Conservation (phyloP, 2,888 invertebrate species). For the Cerastis leucographa region DNA sequence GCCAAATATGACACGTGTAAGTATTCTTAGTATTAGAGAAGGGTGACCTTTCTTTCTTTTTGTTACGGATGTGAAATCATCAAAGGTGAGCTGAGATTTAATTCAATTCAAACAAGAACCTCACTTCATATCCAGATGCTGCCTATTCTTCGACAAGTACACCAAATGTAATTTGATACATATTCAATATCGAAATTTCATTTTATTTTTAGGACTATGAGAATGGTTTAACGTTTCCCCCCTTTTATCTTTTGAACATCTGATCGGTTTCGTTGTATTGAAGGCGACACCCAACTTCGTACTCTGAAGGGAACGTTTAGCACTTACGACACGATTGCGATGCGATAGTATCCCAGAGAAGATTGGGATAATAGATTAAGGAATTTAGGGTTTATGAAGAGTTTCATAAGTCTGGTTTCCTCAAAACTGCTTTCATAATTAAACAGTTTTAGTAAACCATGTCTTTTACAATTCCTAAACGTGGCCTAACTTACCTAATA, state of each 20-base stretch:
- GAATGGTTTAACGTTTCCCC: slow-evolving; percentile 66
- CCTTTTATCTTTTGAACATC: slow-evolving; percentile 73
- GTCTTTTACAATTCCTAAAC: neutral
- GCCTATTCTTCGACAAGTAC: neutral
- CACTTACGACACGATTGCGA: slow-evolving; percentile 37
- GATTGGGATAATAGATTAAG: neutral
- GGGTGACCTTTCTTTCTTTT: no score
- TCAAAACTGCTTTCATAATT: neutral
- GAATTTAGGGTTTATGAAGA: neutral
- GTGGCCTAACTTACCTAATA: neutral
- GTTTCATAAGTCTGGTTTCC: neutral
- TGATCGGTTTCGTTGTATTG: slow-evolving; percentile 75
- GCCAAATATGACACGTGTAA: neutral
- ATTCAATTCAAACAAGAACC: slow-evolving; percentile 15
- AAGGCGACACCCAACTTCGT: slow-evolving; percentile 69
- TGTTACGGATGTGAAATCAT: no score
- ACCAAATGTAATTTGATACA: slow-evolving; percentile 53
- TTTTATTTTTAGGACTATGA: slow-evolving; percentile 69
- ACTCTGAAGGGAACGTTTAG: slow-evolving; percentile 25
- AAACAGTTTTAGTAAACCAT: neutral
- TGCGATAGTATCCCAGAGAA: neutral
- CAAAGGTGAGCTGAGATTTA: neutral
- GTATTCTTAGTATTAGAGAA: neutral
- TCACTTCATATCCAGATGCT: slow-evolving; percentile 12
- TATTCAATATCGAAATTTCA: slow-evolving; percentile 73